These are phyloP conservation scores for Fissipunctia ypsillon DNA, from an alignment of 2,888 invertebrate species.

Conservation along the genomic window DNA sequence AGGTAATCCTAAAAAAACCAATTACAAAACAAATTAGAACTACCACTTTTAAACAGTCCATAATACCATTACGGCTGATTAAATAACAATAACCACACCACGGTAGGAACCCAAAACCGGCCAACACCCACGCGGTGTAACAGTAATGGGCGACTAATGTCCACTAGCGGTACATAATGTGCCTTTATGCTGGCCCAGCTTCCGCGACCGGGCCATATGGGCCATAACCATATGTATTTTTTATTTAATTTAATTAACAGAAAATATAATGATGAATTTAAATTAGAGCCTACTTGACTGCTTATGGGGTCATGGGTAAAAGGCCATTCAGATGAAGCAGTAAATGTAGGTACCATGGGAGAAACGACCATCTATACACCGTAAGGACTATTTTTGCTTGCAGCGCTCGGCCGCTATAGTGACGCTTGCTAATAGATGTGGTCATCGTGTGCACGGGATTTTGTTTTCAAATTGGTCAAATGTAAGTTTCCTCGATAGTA, in stretches of 20 bases:
- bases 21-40: not conserved
- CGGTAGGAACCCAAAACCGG: conserved; percentile 8
- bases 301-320: not conserved
- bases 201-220: conserved; percentile 50
- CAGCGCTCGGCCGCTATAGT: too few relatives aligned
- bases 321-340: not conserved
- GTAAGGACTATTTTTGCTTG: too few relatives aligned
- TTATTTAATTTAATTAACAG: conserved; percentile 51
- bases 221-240: conserved; percentile 53
- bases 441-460: too few relatives aligned
- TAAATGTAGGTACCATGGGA: too few relatives aligned
- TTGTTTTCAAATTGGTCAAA: too few relatives aligned
- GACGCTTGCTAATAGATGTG: too few relatives aligned
- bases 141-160: conserved; percentile 67
- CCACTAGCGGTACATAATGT: conserved; percentile 68
- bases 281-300: not conserved
- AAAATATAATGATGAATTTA: conserved; percentile 7
- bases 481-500: too few relatives aligned
- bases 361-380: too few relatives aligned
- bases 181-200: conserved; percentile 58
- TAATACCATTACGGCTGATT: conserved; percentile 32
- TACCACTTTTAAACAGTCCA: not conserved
- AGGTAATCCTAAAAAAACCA: not conserved
- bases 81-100: conserved; percentile 30
- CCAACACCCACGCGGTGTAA: conserved; percentile 67